Evolutionary conservation across 1,140 invertebrate species (phyloP).

Genomic region (Orussus abietinus): DNA sequence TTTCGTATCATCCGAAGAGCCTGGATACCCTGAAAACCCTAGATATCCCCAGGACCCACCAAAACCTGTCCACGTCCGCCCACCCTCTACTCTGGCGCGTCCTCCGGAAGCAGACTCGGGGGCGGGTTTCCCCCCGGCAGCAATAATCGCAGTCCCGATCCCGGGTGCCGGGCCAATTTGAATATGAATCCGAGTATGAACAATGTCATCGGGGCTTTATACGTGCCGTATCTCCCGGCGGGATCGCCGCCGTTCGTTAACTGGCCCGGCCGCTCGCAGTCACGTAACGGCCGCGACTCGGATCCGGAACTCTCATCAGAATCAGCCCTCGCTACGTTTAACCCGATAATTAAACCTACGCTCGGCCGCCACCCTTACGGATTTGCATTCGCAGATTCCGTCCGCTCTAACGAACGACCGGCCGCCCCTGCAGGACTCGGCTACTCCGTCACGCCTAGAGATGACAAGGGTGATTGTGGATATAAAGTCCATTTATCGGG

Average conservation of each 20-base stretch:
- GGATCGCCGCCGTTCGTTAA: slow-evolving; percentile 52
- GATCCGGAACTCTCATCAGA: slow-evolving; percentile 55
- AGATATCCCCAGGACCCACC: no score
- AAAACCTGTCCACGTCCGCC: no score
- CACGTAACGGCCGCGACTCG: slow-evolving; percentile 44
- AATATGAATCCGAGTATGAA: slow-evolving; percentile 55
- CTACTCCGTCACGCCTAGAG: no score
- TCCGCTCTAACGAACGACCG: slow-evolving; percentile 27
- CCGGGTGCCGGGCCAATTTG: slow-evolving; percentile 45
- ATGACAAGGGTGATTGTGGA: no score
- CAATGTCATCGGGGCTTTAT: slow-evolving; percentile 51
- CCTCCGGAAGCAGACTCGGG: no score
- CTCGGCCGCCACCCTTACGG: slow-evolving; percentile 18
- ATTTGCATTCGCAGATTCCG: slow-evolving; percentile 48
- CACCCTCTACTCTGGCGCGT: no score
- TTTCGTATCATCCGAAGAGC: no score
- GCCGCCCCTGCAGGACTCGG: no score
- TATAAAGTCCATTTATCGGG: no score
- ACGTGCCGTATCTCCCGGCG: slow-evolving; percentile 54
- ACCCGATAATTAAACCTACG: slow-evolving; percentile 54
- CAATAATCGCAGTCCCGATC: no score
- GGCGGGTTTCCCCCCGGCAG: no score
- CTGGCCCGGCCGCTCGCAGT: slow-evolving; percentile 52
- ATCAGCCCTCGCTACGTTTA: slow-evolving; percentile 53
- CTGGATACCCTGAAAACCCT: no score